Evolutionary conservation across 2,113 vertebrate genomes (phyloP).

Genomic region (Centropus bengalensis): DNA sequence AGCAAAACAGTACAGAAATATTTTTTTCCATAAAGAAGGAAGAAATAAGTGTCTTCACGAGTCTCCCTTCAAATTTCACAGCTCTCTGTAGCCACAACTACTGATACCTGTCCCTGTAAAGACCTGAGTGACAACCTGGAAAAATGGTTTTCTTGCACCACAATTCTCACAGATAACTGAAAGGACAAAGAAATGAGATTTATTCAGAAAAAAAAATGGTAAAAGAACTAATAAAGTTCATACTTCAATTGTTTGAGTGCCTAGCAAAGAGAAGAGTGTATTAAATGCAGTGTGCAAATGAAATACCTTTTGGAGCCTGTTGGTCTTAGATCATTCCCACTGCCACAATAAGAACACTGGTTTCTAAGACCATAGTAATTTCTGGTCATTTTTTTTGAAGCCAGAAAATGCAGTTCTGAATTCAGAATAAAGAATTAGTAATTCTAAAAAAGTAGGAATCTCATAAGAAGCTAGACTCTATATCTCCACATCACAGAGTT

Average conservation of each 20-base stretch:
- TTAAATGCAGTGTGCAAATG: not conserved
- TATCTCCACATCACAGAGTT: fast-evolving
- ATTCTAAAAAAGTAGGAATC: not conserved
- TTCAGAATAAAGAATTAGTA: not conserved
- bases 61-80: not conserved
- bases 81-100: not conserved
- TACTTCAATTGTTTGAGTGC: not conserved
- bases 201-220: not conserved
- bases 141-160: slow-evolving; percentile 33
- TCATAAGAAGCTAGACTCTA: not conserved
- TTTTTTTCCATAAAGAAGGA: not conserved
- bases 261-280: not conserved
- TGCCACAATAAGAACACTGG: not conserved
- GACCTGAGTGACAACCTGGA: not conserved
- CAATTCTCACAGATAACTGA: not conserved
- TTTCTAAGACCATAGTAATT: not conserved
- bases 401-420: not conserved
- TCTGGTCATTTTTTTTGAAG: not conserved
- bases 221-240: not conserved
- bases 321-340: not conserved
- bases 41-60: not conserved
- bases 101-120: not conserved
- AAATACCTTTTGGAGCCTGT: not conserved
- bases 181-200: not conserved
- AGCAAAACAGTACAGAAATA: not conserved